phyloP scores from a whole-genome alignment of 2,888 invertebrate genomes.

The Blera fallax region DNA sequence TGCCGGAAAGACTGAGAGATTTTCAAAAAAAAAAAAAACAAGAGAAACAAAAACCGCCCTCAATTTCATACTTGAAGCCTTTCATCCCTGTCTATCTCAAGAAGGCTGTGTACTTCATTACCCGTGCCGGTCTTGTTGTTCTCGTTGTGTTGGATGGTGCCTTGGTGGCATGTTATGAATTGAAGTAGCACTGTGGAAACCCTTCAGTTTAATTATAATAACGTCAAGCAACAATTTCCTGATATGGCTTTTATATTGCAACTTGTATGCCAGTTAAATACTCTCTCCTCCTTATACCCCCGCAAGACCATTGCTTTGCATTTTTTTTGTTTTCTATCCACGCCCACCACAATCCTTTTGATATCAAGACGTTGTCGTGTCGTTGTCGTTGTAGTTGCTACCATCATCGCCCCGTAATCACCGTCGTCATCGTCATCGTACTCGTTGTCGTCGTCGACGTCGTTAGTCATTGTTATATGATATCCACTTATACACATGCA shows the following conservation, averaged over 20 bases:
- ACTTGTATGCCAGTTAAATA: slow-evolving; percentile 57
- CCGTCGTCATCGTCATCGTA: slow-evolving; percentile 61
- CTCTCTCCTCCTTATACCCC: background rate
- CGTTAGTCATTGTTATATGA: slow-evolving; percentile 71
- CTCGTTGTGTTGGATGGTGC: slow-evolving; percentile 15
- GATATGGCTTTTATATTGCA: slow-evolving; percentile 69
- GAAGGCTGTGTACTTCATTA: slow-evolving; percentile 42
- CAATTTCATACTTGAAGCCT: slow-evolving; percentile 41
- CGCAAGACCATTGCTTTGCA: background rate
- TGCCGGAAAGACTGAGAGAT: background rate
- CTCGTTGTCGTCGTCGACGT: slow-evolving; percentile 62
- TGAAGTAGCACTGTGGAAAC: slow-evolving; percentile 62
- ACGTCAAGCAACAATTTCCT: slow-evolving; percentile 72
- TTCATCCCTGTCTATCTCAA: background rate
- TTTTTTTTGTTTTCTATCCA: background rate
- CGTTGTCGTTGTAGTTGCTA: background rate
- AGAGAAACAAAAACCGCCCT: slow-evolving; percentile 1
- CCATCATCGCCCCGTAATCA: slow-evolving; percentile 68
- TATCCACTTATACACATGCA: slow-evolving; percentile 43
- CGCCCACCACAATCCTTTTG: slow-evolving; percentile 59
- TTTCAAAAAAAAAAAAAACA: background rate
- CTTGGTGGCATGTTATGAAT: slow-evolving; percentile 62
- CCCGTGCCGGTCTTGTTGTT: slow-evolving; percentile 26
- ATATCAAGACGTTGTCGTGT: slow-evolving; percentile 62
- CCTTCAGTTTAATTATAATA: slow-evolving; percentile 73